These are phyloP conservation scores for Parus major DNA, from an alignment of 2,113 vertebrate genomes.

Conservation along the genomic window DNA sequence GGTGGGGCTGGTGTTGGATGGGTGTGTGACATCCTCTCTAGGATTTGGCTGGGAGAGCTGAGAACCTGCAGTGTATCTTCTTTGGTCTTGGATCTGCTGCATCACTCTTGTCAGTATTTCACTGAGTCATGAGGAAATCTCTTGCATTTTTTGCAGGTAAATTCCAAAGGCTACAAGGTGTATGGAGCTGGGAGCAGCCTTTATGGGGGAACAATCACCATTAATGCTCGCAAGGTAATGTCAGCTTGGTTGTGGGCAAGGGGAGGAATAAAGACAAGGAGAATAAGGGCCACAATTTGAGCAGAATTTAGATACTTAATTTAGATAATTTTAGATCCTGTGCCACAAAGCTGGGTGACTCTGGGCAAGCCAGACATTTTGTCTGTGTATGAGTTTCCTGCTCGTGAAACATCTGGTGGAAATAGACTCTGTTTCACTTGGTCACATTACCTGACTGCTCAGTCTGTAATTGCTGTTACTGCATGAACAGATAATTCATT, in stretches of 20 bases:
- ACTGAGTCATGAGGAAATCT: background rate
- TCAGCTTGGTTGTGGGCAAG: background rate
- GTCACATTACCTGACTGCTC: background rate
- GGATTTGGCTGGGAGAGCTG: background rate
- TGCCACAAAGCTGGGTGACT: background rate
- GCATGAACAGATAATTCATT: background rate
- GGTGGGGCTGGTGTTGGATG: background rate
- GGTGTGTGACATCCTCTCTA: background rate
- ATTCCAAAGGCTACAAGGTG: constrained; percentile 97
- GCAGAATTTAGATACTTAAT: background rate
- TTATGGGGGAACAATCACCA: constrained; percentile 93
- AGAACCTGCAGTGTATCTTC: background rate
- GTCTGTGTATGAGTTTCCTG: background rate
- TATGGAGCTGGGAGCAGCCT: constrained; percentile 96
- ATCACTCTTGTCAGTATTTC: background rate
- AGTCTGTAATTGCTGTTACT: background rate
- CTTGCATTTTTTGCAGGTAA: constrained; percentile 79
- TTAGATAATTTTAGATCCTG: background rate
- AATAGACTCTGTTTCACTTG: background rate
- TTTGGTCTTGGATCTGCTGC: background rate
- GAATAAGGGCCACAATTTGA: background rate
- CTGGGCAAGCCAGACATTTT: background rate
- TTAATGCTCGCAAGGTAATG: constrained; percentile 92
- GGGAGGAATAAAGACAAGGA: background rate
- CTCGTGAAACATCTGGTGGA: background rate